Percentiles rank a stretch among this genome's conserved stretches.
Evolutionary conservation across 1,140 invertebrate genomes (phyloP).

Genomic region (Pinna nobilis): DNA sequence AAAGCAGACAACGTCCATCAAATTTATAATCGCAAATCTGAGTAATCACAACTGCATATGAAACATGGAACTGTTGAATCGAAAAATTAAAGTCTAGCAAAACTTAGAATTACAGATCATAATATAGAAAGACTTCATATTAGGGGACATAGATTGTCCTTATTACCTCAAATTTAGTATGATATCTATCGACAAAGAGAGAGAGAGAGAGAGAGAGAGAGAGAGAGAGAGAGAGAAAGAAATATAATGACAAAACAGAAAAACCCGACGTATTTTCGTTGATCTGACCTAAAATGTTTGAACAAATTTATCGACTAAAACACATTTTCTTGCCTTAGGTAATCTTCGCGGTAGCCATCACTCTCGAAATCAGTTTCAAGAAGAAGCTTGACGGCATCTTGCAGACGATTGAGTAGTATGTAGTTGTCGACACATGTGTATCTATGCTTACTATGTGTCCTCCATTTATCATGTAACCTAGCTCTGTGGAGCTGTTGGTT

Average conservation of each 20-base stretch:
- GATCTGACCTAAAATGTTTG: background rate
- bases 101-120: no score
- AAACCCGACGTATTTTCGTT: no score
- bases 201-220: background rate
- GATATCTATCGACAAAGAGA: background rate
- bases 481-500: slow-evolving; percentile 15
- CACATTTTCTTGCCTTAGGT: slow-evolving; percentile 1
- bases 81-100: no score
- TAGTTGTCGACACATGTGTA: slow-evolving; percentile 9
- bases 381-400: slow-evolving; percentile 15
- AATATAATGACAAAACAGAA: no score
- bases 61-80: no score
- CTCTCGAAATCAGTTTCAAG: slow-evolving; percentile 22
- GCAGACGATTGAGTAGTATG: background rate
- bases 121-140: no score
- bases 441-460: background rate
- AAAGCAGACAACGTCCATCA: no score
- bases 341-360: slow-evolving; percentile 7
- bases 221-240: no score
- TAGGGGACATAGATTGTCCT: background rate
- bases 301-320: background rate
- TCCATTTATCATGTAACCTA: slow-evolving; percentile 6
- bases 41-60: no score
- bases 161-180: background rate
- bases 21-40: no score